Base-by-base conservation (phyloP, 2,888 invertebrate species). In the Rambutsinella grinnellia region DNA sequence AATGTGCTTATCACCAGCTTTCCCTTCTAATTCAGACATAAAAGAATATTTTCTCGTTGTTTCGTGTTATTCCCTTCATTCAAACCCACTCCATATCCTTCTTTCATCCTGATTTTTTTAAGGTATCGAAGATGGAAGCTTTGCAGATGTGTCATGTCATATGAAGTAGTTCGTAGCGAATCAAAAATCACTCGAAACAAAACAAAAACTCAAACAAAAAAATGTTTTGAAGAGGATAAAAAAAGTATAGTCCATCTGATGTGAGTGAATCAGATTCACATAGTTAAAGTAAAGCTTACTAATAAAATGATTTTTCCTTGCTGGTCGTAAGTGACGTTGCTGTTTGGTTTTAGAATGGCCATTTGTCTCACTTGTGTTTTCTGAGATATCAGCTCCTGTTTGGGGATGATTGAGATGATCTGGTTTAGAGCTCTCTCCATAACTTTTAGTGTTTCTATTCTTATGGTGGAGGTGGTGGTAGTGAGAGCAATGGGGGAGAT, bases 61-160 rank as follows among this genome's bases (percentile, higher is more conserved):
- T 36, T 36, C 36, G 6, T 36, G 13, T 36, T 8, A 5, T 36
- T 36, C 6, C 13, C 36, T n/a, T n/a, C n/a, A n/a, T n/a, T n/a
- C n/a, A n/a, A n/a, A n/a, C n/a, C n/a, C 36, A 8, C 36, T 47
- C 47, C 47, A 28, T 62, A 57, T 63, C 70, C 23, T 54, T 1
- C 70, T 62, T 57, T 70, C 28, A 60, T n/a, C n/a, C n/a, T n/a
- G n/a, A n/a, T n/a, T n/a, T n/a, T n/a, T 57, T 60, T 68, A 44
- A 17, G 57, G 61, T 63, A 62, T 57, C 62, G 54, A 69, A 19
- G 36, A 36, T 13, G 36, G 36, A 36, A 36, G 26, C 6, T 17
- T 47, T 15, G 19, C 26, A 51, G 63, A 28, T 49, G 49, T 53
- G 53, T 36, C 63, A 53, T 63, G 49, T 62, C 56, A 62, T 21